phyloP scores from a whole-genome alignment of 53 echinoderm and acorn worm species.

The Hippasteria phrygiana region DNA sequence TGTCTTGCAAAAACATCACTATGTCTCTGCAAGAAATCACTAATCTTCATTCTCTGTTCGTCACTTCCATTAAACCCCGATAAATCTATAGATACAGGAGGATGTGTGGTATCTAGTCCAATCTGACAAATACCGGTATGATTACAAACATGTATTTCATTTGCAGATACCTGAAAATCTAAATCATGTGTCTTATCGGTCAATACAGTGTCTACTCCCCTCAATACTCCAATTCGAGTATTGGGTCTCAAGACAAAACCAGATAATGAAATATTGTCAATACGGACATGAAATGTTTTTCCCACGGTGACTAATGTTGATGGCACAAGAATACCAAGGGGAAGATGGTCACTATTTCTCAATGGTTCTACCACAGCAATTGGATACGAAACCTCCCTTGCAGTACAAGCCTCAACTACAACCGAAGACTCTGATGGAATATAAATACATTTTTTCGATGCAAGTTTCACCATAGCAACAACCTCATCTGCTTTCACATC shows the following conservation, averaged over 20 bases:
- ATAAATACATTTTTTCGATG: not conserved
- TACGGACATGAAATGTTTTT: slow-evolving; percentile 3
- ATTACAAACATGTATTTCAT: no score
- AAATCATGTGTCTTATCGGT: not conserved
- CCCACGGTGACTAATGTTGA: slow-evolving; percentile 14
- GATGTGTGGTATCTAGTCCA: not conserved
- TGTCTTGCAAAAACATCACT: not conserved
- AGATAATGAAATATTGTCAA: slow-evolving; percentile 33
- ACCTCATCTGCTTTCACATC: not conserved
- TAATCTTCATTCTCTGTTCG: not conserved
- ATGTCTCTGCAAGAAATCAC: not conserved
- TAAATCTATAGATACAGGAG: not conserved
- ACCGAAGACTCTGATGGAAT: slow-evolving; percentile 10
- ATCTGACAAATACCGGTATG: not conserved
- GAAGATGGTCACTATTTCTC: slow-evolving; percentile 29
- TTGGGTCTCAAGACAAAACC: not conserved
- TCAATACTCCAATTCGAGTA: not conserved
- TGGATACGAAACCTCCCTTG: not conserved
- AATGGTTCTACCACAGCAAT: slow-evolving; percentile 22
- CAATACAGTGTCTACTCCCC: not conserved
- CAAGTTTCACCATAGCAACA: not conserved
- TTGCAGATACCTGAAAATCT: slow-evolving; percentile 7
- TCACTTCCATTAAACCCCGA: not conserved
- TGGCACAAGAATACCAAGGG: slow-evolving; percentile 5
- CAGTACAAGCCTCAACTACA: not conserved